Evolutionary conservation across 1,140 invertebrate species (phyloP), one percentile per base, ranked within the genome.

Genomic region (Cydia pomonella): DNA sequence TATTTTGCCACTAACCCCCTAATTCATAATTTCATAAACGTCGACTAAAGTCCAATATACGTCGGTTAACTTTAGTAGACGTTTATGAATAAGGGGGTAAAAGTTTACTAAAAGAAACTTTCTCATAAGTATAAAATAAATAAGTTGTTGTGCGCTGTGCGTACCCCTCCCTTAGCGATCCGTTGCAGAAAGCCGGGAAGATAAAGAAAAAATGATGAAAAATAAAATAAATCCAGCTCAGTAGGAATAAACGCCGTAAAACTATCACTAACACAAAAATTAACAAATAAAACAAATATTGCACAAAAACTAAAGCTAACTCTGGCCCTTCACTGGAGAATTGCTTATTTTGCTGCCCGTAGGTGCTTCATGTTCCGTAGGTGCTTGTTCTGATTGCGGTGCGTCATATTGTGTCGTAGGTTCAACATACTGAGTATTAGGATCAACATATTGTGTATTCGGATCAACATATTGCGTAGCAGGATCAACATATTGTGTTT

Each of bases 221-320:
- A 13, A 13, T 13, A 16, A 44, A 47, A 44, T 13, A 44, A 44
- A 44, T 59, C 53, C 0, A 59, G 18, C 9, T 23, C 18, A 23
- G 53, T 59, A 59, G 53, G 53, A 59, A 59, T 23, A 59, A 59
- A 59, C 7, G 21, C 53, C 6, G 10, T 59, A 59, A 78, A 41
- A 71, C 59, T 78, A 80, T 63, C 75, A 80, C 75, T 69, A 72
- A 73, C 73, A 80, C 79, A 74, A 75, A 80, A 73, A 76, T 66
- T 33, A 66, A 63, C 74, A 78, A 74, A 62, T 9, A 66, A 77
- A 72, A 77, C 76, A 75, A 78, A 75, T 83, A 83, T 84, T 84
- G 80, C 79, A 82, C 82, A 74, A 75, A 74, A 77, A 23, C 33
- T 75, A 83, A 76, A 50, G 81, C 80, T 84, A 84, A 81, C 83